Percentiles rank a stretch among this genome's conserved stretches.
Conservation (phyloP, 2,113 vertebrate species). For the Sciurus niger region DNA sequence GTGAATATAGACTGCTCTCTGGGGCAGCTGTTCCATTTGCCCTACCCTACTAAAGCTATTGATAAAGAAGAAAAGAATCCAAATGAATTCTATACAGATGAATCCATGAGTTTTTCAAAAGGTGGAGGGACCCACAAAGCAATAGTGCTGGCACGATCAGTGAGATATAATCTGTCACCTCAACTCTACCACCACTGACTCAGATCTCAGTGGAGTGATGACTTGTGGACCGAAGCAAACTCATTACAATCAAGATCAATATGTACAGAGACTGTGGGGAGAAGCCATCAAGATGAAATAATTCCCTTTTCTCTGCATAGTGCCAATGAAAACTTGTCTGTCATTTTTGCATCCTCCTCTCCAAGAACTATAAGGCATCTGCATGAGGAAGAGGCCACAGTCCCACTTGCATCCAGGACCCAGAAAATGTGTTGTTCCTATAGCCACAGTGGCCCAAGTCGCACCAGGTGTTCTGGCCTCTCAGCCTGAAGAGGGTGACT, state of each 20-base stretch:
- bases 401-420: constrained; percentile 30
- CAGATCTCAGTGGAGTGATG: constrained; percentile 51
- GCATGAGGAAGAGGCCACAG: constrained; percentile 43
- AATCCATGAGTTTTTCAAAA: constrained; percentile 45
- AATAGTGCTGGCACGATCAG: background rate
- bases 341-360: constrained; percentile 34
- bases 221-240: constrained; percentile 46
- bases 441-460: constrained; percentile 24
- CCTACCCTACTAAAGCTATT: constrained; percentile 41
- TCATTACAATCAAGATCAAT: constrained; percentile 68
- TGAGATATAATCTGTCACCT: constrained; percentile 1
- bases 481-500: constrained; percentile 73
- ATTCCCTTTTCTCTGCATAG: constrained; percentile 23
- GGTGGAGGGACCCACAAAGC: background rate
- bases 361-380: constrained; percentile 1
- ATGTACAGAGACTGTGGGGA: constrained; percentile 45
- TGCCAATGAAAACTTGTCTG: constrained; percentile 58
- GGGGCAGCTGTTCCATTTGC: constrained; percentile 50
- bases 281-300: constrained; percentile 52
- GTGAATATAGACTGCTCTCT: constrained; percentile 41
- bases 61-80: constrained; percentile 43
- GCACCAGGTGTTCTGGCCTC: constrained; percentile 79
- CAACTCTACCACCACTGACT: background rate
- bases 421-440: constrained; percentile 10
- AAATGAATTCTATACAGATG: constrained; percentile 50